Evolutionary conservation across 2,888 invertebrate species (phyloP), one percentile per base, ranked within the genome.

Genomic region (Tachina fera): DNA sequence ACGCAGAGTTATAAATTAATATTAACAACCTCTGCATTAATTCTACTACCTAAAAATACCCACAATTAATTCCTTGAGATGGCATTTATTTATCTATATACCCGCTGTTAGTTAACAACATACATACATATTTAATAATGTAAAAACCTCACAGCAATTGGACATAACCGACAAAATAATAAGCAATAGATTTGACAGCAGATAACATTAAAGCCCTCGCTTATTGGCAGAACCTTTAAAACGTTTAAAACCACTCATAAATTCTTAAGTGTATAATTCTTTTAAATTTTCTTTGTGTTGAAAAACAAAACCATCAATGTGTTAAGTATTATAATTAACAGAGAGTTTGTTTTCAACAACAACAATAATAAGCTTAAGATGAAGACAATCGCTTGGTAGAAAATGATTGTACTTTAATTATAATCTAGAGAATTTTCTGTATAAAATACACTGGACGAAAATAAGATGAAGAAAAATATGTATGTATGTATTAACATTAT

Each of bases 291-390:
- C 45, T 76, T 49, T 77, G 77, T 77, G 39, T 56, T 77, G 11
- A n/a, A 14, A 41, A 14, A 60, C 16, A 1, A 58, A 65, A 63
- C 8, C 31, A 51, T 41, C 65, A 58, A 60, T 56, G 53, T 14
- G 49, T 53, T 79, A 47, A 71, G 47, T 58, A 65, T 72, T 72
- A 67, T 80, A 72, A 80, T 65, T 80, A 67, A 65, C 51, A 80
- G 41, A 74, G 19, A 43, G 9, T 41, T 45, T 47, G 22, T 60
- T 61, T 31, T 41, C 6, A 31, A 31, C 31, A 31, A n/a, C 8
- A 71, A 79, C 53, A 3, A 11, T 68, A 39, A 45, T 68, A 39
- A 45, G 67, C 13, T 51, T 31, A 53, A 61, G 68, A 68, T 51
- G 67, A 74, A 68, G 60, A 67, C 39, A 74, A 60, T 53, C 39